These are phyloP conservation scores for Mungos mungo DNA, from an alignment of 2,113 vertebrate genomes.

Conservation along the genomic window DNA sequence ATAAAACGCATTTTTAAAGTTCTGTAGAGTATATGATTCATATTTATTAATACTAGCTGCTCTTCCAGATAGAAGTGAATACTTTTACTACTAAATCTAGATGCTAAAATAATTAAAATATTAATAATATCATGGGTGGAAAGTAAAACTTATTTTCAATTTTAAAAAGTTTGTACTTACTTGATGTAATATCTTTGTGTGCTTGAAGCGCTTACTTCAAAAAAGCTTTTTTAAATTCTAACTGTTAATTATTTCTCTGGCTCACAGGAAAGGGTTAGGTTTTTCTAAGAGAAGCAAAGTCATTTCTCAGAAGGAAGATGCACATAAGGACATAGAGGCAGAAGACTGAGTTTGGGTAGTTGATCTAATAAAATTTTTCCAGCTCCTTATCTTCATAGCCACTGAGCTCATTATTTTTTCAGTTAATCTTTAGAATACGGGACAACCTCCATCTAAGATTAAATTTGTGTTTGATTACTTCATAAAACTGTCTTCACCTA, in stretches of 20 bases:
- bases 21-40: constrained; percentile 74
- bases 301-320: constrained; percentile 4
- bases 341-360: neutral
- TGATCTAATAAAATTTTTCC: neutral
- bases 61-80: constrained; percentile 65
- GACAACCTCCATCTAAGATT: neutral
- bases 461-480: constrained; percentile 6
- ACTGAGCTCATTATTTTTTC: constrained; percentile 7
- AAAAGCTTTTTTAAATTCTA: constrained; percentile 42
- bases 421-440: neutral
- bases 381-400: neutral
- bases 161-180: constrained; percentile 57
- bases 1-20: constrained; percentile 96
- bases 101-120: constrained; percentile 38
- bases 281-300: constrained; percentile 40
- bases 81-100: constrained; percentile 31
- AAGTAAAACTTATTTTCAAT: constrained; percentile 57
- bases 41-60: constrained; percentile 59
- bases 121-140: constrained; percentile 56
- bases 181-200: constrained; percentile 38
- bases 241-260: constrained; percentile 20
- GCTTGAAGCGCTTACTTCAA: constrained; percentile 61
- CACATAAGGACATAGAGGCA: neutral
- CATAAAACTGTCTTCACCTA: neutral
- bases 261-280: constrained; percentile 15